Evolutionary conservation across 1,140 invertebrate species (phyloP).

Genomic region (Cherax quadricarinatus): DNA sequence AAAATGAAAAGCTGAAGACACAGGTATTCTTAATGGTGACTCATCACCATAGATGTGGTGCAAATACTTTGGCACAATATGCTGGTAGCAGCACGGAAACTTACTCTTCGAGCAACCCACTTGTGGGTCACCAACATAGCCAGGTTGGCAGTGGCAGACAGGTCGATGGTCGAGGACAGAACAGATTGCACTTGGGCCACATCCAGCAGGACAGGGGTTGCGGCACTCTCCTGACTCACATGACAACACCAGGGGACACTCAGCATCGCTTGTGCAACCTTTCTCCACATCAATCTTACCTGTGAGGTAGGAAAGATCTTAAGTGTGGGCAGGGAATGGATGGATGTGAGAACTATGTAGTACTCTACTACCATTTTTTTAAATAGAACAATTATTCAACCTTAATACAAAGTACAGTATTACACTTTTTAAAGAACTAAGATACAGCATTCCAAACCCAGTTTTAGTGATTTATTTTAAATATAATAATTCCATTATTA

Average conservation of each 20-base stretch:
- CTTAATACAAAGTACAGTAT: too few species aligned
- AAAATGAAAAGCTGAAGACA: too few species aligned
- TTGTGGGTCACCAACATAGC: conserved; percentile 75
- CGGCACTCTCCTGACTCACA: conserved; percentile 75
- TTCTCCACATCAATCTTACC: conserved; percentile 25
- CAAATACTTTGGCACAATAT: too few species aligned
- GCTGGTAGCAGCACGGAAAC: neutral
- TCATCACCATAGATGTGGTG: too few species aligned
- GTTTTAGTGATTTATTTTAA: too few species aligned
- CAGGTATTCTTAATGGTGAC: too few species aligned
- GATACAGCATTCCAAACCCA: too few species aligned
- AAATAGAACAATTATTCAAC: too few species aligned
- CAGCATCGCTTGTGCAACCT: conserved; percentile 78
- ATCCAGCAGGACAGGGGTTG: conserved; percentile 75
- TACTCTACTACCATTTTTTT: too few species aligned
- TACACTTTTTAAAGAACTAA: too few species aligned
- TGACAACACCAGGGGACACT: conserved; percentile 76
- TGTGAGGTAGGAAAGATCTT: neutral
- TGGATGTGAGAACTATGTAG: too few species aligned
- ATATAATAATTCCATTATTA: too few species aligned
- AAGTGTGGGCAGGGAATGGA: neutral
- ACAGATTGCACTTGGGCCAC: conserved; percentile 75
- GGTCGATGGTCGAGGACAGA: conserved; percentile 74
- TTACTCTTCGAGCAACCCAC: conserved; percentile 76
- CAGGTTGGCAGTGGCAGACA: conserved; percentile 75